These are phyloP conservation scores for Crossocerus cetratus DNA, from an alignment of 2,888 invertebrate species.

Conservation along the genomic window DNA sequence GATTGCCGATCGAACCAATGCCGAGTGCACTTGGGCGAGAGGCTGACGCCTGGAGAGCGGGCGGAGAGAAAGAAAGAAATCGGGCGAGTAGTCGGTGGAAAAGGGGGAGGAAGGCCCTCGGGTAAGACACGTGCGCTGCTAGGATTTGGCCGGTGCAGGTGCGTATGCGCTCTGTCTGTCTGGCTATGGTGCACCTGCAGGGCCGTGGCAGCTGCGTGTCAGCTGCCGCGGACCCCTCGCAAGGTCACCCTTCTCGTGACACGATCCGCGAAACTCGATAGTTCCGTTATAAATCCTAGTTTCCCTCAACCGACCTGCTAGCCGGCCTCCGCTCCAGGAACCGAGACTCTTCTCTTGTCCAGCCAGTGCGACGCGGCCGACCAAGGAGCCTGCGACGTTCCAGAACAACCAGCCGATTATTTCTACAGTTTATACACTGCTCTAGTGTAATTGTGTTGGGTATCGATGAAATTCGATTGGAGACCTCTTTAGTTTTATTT, in stretches of 20 bases:
- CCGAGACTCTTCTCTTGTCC: too few relatives aligned
- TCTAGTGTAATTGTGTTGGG: too few relatives aligned
- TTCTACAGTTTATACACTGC: too few relatives aligned
- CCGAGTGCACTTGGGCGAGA: neutral
- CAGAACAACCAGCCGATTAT: too few relatives aligned
- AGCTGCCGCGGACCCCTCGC: conserved; percentile 38
- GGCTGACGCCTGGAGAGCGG: neutral
- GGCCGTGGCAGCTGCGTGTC: conserved; percentile 41
- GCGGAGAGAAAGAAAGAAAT: neutral
- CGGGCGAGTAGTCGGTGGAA: neutral
- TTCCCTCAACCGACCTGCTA: too few relatives aligned
- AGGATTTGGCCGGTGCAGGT: neutral
- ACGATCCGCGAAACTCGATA: neutral
- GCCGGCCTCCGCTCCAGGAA: too few relatives aligned
- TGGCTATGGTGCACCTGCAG: conserved; percentile 41
- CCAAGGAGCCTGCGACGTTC: too few relatives aligned
- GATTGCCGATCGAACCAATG: neutral
- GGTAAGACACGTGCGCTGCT: neutral
- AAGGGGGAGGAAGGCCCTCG: neutral
- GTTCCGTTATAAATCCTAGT: neutral
- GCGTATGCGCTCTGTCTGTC: neutral
- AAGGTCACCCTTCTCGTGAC: conserved; percentile 42
- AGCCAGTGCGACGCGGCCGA: too few relatives aligned
- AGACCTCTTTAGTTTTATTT: too few relatives aligned
- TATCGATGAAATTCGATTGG: too few relatives aligned